Evolutionary conservation across 2,113 vertebrate genomes (phyloP).

Genomic region (Melanocharis versteri): DNA sequence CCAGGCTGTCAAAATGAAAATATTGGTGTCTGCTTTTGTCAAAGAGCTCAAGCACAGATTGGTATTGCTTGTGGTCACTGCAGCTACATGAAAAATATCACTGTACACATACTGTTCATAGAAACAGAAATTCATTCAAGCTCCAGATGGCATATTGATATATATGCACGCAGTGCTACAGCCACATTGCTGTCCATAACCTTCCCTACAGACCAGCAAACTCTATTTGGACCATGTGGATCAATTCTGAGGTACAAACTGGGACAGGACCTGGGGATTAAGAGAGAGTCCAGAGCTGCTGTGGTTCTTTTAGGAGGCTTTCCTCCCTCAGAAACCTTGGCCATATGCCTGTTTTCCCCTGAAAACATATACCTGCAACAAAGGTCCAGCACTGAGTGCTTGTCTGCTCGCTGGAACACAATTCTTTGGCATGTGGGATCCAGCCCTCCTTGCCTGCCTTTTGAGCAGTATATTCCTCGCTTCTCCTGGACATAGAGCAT

Average conservation of each 20-base stretch:
- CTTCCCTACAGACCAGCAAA: not conserved
- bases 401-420: accelerated
- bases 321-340: not conserved
- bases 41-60: not conserved
- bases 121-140: not conserved
- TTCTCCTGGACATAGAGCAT: not conserved
- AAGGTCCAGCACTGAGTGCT: not conserved
- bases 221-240: not conserved
- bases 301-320: not conserved
- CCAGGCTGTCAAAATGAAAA: not conserved
- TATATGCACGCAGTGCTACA: not conserved
- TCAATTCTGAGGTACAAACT: not conserved
- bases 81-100: not conserved
- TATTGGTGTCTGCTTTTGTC: not conserved
- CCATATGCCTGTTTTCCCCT: not conserved
- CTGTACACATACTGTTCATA: not conserved
- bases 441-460: not conserved
- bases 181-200: not conserved
- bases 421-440: not conserved
- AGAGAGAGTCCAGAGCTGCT: not conserved
- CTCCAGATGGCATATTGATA: not conserved
- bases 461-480: not conserved
- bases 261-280: not conserved
- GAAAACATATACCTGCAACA: not conserved
- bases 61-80: conserved; percentile 18